Conservation (phyloP, 1,140 invertebrate genomes). For the Holotrichia oblita region DNA sequence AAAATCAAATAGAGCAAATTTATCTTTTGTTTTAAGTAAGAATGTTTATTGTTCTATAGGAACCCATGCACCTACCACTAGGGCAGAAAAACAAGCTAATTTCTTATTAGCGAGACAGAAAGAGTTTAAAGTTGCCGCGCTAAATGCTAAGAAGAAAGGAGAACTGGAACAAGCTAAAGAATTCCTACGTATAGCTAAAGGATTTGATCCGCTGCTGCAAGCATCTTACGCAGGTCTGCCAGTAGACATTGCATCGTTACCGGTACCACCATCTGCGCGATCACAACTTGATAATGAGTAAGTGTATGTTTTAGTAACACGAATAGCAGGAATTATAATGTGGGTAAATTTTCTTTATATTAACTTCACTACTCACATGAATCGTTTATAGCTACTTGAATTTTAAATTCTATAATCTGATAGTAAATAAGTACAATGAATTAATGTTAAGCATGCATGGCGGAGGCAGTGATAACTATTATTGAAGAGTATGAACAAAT, state of each 20-base stretch:
- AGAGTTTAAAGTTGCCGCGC: conserved; percentile 86
- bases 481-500: too few species aligned
- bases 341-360: too few species aligned
- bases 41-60: conserved; percentile 49
- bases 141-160: conserved; percentile 87
- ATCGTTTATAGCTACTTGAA: not conserved
- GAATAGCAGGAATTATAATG: too few species aligned
- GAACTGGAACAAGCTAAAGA: conserved; percentile 91
- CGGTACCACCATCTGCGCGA: conserved; percentile 80
- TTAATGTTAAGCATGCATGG: too few species aligned
- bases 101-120: conserved; percentile 81
- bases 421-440: too few species aligned
- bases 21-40: not conserved
- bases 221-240: conserved; percentile 86
- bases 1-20: not conserved
- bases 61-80: conserved; percentile 64
- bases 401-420: not conserved
- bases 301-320: too few species aligned
- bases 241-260: conserved; percentile 89
- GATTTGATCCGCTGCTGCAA: conserved; percentile 90
- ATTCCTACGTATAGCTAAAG: conserved; percentile 88
- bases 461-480: too few species aligned
- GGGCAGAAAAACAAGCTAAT: conserved; percentile 82
- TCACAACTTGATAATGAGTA: conserved; percentile 73
- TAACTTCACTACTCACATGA: too few species aligned